Base-by-base conservation (phyloP, 2,113 vertebrate genomes). In the Campylomormyrus numenius region DNA sequence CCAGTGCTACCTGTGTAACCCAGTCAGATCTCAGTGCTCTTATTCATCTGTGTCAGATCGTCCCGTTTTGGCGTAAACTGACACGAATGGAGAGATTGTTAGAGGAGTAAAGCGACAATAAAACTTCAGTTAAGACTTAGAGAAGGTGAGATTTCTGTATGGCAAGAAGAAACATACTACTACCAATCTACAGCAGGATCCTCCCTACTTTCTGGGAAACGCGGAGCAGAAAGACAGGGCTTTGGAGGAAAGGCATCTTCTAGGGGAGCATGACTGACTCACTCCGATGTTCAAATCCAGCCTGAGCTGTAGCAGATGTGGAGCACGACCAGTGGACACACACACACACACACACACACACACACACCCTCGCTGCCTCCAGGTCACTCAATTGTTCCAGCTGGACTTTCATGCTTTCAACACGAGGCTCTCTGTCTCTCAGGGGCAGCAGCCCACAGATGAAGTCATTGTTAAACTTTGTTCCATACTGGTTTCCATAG, bases 381-480 rank as follows among this genome's bases (percentile, higher is more conserved):
- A 87, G 45, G 48, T 85, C 48, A 46, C 85, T 19, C n/a, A 15
- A 35, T 8, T 49, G n/a, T 48, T 31, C 50, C 85, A 87, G 85
- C 85, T 87, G 50, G 27, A 85, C 2, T 48, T 48, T 45, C 35
- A 48, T 24, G 17, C 24, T 83, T 83, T 83, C 31, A 83, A 83
- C 77, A 45, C 8, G 9, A 48, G 17, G 35, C 39, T 21, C 17
- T 48, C 45, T 19, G 77, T 15, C 42, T 42, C 80, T 85, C 17
- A 7, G 24, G 6, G 48, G 3, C 85, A 52, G 5, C 50, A 31
- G 50, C 27, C 11, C 48, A 31, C 24, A 87, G 85, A 35, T 87
- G 85, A 87, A 52, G 85, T 53, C 48, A 87, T 87, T 87, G 85
- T 87, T 87, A 31, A 24, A 17, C 85, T 87, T 87, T 52, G 24